Percentiles rank a stretch among this genome's conserved stretches.
Conservation (phyloP, 1,140 invertebrate species). For the roundworm (Caenorhabditis elegans) region WBcel235 BX284604.4:6486501-6487000, state of each 20-base stretch:
- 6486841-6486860: slow-evolving; percentile 58
- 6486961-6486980: too few relatives aligned
- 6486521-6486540: too few relatives aligned
- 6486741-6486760: slow-evolving; percentile 57
- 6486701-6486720: slow-evolving; percentile 51
- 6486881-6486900: neutral
- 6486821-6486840: slow-evolving; percentile 59
- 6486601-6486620: too few relatives aligned
- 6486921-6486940: neutral
- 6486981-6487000: too few relatives aligned
- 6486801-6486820: slow-evolving; percentile 64
- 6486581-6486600: too few relatives aligned
- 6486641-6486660: too few relatives aligned
- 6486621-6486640: too few relatives aligned
- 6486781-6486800: slow-evolving; percentile 59
- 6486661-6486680: too few relatives aligned
- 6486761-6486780: slow-evolving; percentile 59
- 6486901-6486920: slow-evolving; percentile 19
- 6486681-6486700: slow-evolving; percentile 55
- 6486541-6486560: too few relatives aligned
- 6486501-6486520: too few relatives aligned
- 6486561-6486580: too few relatives aligned
- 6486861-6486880: slow-evolving; percentile 7
- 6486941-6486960: too few relatives aligned
- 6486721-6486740: slow-evolving; percentile 53